Conservation (phyloP, 92 coral and sea anemone species). For the Muricea muricata region DNA sequence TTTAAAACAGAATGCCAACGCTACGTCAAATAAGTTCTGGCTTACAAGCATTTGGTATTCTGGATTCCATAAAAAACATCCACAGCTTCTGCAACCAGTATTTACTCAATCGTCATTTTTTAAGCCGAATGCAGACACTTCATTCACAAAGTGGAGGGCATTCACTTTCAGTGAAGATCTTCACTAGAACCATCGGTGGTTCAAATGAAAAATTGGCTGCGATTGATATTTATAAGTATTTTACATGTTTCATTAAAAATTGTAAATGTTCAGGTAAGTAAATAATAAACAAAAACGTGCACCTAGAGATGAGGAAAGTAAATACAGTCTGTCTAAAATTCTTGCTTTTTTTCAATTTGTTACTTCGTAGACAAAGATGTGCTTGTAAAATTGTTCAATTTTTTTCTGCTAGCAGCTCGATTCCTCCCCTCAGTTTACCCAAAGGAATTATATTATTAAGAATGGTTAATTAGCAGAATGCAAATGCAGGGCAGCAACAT, state of each 20-base stretch:
- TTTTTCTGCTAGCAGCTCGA: too few relatives aligned
- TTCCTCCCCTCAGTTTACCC: slow-evolving; percentile 11
- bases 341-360: too few relatives aligned
- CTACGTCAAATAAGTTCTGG: slow-evolving; percentile 11
- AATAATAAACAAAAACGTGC: too few relatives aligned
- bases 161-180: slow-evolving; percentile 9
- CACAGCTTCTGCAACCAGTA: neutral
- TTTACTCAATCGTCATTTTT: slow-evolving; percentile 6
- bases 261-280: slow-evolving; percentile 22
- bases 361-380: too few relatives aligned
- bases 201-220: neutral
- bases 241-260: slow-evolving; percentile 8
- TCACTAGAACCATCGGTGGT: too few relatives aligned
- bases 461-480: neutral
- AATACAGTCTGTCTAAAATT: too few relatives aligned
- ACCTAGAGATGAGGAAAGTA: too few relatives aligned
- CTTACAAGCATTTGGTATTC: slow-evolving; percentile 10
- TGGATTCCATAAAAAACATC: slow-evolving; percentile 1
- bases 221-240: slow-evolving; percentile 8
- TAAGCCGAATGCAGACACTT: neutral
- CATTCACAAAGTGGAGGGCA: neutral
- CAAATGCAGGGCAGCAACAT: neutral
- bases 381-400: too few relatives aligned
- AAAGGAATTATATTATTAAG: neutral
- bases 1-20: slow-evolving; percentile 30